Base-by-base conservation (phyloP, 1,140 invertebrate species). In the Chymomyza costata region DNA sequence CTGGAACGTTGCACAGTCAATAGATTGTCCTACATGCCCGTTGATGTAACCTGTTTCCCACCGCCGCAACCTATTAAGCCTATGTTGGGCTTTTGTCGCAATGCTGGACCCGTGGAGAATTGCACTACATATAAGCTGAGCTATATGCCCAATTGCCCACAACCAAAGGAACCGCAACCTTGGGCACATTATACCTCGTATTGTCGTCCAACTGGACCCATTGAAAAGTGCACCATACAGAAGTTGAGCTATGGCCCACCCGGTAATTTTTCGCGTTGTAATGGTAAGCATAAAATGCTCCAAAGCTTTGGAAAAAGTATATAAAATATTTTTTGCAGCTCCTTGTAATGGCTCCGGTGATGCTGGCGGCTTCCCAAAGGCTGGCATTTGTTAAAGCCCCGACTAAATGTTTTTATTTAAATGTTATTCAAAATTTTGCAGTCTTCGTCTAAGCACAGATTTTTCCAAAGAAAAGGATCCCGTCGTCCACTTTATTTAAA, bases 191-290 rank as follows among this genome's bases (percentile, higher is more conserved):
- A 58, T 8, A 49, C 82, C n/a, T 65, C 73, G 37, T 87, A 87
- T 34, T 84, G 85, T 46, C 86, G 87, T 10, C 86, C 87, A 3
- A 83, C 83, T 7, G 81, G 82, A 25, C 76, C 80, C 6, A 80
- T 85, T 34, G 83, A 85, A 48, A 85, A 83, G 41, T 83, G 80
- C 28, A 91, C 90, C 1, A 87, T 90, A 0, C 87, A 90, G 48
- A 90, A 88, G 59, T 86, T 90, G 54, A 90, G 89, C 60, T 91
- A 88, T 37, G 86, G 87, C 25, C 89, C 89, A 14, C 82, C 82
- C 0, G 82, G 82, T 8, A 76, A 69, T 28, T 84, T 84, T 48
- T 56, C 64, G 7, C 73, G 82, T 31, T 84, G 82, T 47, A 73
- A 78, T 17, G 78, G 82, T 82, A 25, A 64, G 71, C 65, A 10